Evolutionary conservation across 2,113 vertebrate species (phyloP).

Genomic region (Antennarius striatus): DNA sequence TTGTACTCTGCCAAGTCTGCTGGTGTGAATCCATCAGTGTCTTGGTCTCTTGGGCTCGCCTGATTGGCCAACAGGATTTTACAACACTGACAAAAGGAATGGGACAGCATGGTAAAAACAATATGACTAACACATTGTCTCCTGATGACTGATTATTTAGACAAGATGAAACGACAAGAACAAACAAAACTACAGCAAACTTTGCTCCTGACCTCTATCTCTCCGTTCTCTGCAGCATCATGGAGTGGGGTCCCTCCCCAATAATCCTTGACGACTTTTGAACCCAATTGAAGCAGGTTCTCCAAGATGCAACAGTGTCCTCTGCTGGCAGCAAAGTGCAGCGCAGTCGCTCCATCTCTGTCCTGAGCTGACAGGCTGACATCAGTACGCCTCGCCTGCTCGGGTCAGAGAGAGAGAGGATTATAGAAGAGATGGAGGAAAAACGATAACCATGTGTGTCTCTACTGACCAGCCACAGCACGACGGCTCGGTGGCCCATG

Average conservation of each 20-base stretch:
- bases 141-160: neutral
- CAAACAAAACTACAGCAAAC: neutral
- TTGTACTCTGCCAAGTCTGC: conserved; percentile 85
- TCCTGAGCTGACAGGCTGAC: conserved; percentile 77
- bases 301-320: conserved; percentile 84
- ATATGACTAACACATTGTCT: no score
- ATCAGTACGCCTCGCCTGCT: conserved; percentile 79
- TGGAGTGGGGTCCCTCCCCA: conserved; percentile 89
- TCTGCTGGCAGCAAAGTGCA: conserved; percentile 88
- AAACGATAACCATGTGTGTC: neutral
- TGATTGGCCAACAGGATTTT: conserved; percentile 79
- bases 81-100: conserved; percentile 77
- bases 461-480: conserved; percentile 84
- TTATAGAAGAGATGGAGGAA: neutral
- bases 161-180: neutral
- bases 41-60: conserved; percentile 73
- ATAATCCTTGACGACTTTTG: conserved; percentile 79
- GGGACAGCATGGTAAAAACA: neutral
- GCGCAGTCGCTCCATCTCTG: conserved; percentile 82
- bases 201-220: conserved; percentile 77
- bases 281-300: conserved; percentile 79
- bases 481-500: conserved; percentile 81
- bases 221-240: conserved; percentile 86
- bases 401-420: neutral
- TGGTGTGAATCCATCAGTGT: conserved; percentile 82